Evolutionary conservation across 1,140 invertebrate genomes (phyloP).

Genomic region (Cataglyphis hispanica): DNA sequence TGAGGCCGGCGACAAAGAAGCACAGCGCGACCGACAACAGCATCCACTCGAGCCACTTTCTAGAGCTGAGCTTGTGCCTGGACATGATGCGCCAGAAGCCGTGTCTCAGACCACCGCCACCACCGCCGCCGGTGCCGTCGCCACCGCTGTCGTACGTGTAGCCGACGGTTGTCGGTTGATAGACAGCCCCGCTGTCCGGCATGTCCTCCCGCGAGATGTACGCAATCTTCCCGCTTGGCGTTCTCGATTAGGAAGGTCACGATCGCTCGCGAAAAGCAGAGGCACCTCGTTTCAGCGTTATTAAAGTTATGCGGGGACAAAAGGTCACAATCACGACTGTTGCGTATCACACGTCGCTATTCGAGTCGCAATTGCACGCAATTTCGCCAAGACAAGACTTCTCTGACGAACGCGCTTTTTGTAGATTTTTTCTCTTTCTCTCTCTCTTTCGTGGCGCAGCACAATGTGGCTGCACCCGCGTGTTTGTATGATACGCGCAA

Average conservation of each 20-base stretch:
- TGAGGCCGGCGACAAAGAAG: slow-evolving; percentile 81
- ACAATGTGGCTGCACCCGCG: slow-evolving; percentile 4
- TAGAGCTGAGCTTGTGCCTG: slow-evolving; percentile 84
- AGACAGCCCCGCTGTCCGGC: slow-evolving; percentile 85
- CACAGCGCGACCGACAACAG: slow-evolving; percentile 82
- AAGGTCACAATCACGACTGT: neutral
- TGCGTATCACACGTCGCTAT: too few species aligned
- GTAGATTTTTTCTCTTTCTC: neutral
- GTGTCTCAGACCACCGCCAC: slow-evolving; percentile 75
- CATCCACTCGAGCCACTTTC: slow-evolving; percentile 84
- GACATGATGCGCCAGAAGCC: slow-evolving; percentile 83
- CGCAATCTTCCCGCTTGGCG: slow-evolving; percentile 37
- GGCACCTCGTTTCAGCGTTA: neutral
- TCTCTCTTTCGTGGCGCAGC: neutral
- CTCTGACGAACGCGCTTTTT: neutral
- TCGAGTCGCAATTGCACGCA: too few species aligned
- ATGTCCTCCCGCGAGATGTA: slow-evolving; percentile 72
- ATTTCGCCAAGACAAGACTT: neutral
- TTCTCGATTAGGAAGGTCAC: neutral
- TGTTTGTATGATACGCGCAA: neutral
- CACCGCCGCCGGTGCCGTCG: slow-evolving; percentile 75
- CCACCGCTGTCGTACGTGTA: slow-evolving; percentile 83
- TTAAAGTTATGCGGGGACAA: neutral
- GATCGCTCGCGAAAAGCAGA: neutral
- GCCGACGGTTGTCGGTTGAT: slow-evolving; percentile 85